These are phyloP conservation scores for Brachionus calyciflorus DNA, from an alignment of 1,140 invertebrate genomes.

Conservation along the genomic window DNA sequence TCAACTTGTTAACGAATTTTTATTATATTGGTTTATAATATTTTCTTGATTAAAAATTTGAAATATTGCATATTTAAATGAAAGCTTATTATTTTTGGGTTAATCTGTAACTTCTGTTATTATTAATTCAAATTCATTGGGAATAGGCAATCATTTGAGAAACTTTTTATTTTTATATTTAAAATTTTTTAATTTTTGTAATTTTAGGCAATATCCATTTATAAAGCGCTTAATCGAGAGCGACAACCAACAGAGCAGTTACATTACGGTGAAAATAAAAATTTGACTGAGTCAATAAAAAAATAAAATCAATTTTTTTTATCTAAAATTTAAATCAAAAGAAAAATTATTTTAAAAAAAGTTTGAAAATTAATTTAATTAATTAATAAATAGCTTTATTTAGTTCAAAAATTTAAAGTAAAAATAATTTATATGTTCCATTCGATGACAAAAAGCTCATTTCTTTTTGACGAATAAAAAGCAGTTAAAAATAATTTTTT, in stretches of 20 bases:
- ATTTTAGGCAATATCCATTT: constrained; percentile 43
- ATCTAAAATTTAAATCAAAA: neutral
- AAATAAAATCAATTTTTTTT: neutral
- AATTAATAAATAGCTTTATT: too few relatives aligned
- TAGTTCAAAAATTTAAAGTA: too few relatives aligned
- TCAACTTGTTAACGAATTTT: too few relatives aligned
- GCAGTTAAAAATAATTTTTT: neutral
- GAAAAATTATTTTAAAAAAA: neutral
- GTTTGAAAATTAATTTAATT: neutral
- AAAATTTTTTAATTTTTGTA: neutral
- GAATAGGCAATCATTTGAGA: too few relatives aligned
- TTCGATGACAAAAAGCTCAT: constrained; percentile 5
- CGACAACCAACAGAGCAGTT: neutral
- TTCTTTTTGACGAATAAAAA: constrained; percentile 16
- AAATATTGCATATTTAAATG: too few relatives aligned
- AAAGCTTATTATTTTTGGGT: too few relatives aligned
- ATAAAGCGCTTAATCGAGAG: constrained; percentile 23
- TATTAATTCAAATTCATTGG: too few relatives aligned
- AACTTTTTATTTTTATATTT: too few relatives aligned
- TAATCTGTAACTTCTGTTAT: too few relatives aligned
- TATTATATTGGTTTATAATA: too few relatives aligned
- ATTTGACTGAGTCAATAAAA: neutral
- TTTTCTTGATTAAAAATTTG: too few relatives aligned
- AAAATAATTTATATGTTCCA: too few relatives aligned
- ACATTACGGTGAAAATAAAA: neutral